phyloP scores from a whole-genome alignment of 2,113 vertebrate genomes.

The Gallinago paraguaiae region DNA sequence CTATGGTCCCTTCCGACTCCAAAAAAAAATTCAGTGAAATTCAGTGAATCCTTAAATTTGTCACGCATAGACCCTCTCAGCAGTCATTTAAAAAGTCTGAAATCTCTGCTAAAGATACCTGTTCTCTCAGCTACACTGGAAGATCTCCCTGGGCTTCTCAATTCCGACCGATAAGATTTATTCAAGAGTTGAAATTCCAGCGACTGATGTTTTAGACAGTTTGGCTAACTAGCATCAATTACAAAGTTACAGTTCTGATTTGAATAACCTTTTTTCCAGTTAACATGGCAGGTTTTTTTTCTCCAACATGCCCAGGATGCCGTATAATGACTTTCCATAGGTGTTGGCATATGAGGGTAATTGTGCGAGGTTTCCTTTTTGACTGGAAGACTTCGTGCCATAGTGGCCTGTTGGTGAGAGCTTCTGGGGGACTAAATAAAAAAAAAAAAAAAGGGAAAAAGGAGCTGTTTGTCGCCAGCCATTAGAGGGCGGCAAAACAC shows the following conservation, averaged over 20 bases:
- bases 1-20: no score
- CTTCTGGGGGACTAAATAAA: neutral
- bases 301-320: neutral
- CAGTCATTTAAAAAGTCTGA: neutral
- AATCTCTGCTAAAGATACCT: neutral
- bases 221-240: neutral
- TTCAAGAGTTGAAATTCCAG: neutral
- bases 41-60: neutral
- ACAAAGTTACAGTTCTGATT: neutral
- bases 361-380: neutral
- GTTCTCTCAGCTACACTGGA: neutral
- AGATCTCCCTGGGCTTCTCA: neutral
- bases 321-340: neutral
- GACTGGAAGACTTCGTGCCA: neutral
- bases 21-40: no score
- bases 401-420: neutral
- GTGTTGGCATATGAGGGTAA: neutral
- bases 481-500: conserved; percentile 70
- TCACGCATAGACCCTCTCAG: neutral
- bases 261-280: neutral
- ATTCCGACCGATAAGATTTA: neutral
- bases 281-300: neutral
- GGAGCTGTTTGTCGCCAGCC: neutral
- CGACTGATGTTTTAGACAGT: neutral
- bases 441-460: no score